These are phyloP conservation scores for Entomobrya proxima DNA, from an alignment of 2,888 invertebrate species.

Conservation along the genomic window DNA sequence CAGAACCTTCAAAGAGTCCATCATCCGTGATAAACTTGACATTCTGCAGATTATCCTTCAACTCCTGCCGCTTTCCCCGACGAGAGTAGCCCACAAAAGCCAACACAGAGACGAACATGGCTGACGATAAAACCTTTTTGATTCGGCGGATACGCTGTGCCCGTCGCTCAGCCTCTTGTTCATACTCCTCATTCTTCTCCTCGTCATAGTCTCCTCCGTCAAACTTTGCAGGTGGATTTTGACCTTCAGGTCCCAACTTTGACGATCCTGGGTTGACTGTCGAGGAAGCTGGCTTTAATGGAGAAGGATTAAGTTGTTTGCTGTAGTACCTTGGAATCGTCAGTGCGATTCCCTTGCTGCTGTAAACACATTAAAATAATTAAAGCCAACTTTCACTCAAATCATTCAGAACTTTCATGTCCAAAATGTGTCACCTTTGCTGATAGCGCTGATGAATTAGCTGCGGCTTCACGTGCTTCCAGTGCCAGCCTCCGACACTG, in stretches of 20 bases:
- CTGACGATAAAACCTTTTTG: conserved; percentile 72
- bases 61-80: conserved; percentile 47
- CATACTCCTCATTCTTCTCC: conserved; percentile 66
- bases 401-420: too few relatives aligned
- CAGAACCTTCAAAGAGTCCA: conserved; percentile 65
- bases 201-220: conserved; percentile 68
- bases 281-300: too few relatives aligned
- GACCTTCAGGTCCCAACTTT: conserved; percentile 37
- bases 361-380: background rate
- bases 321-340: background rate
- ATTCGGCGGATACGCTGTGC: conserved; percentile 58
- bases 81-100: conserved; percentile 61
- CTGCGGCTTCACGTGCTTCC: conserved; percentile 33
- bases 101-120: conserved; percentile 68
- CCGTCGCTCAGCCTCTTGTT: conserved; percentile 56
- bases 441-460: background rate
- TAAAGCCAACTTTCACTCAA: background rate
- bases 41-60: conserved; percentile 62
- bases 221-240: conserved; percentile 44
- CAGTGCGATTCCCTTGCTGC: background rate
- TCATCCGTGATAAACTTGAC: conserved; percentile 67
- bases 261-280: too few relatives aligned
- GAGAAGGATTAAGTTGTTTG: too few relatives aligned
- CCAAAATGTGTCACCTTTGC: background rate
- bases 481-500: background rate